Evolutionary conservation across 1,140 invertebrate genomes (phyloP), one percentile per base, ranked within the genome.

Genomic region (Drosophila sulfurigaster): DNA sequence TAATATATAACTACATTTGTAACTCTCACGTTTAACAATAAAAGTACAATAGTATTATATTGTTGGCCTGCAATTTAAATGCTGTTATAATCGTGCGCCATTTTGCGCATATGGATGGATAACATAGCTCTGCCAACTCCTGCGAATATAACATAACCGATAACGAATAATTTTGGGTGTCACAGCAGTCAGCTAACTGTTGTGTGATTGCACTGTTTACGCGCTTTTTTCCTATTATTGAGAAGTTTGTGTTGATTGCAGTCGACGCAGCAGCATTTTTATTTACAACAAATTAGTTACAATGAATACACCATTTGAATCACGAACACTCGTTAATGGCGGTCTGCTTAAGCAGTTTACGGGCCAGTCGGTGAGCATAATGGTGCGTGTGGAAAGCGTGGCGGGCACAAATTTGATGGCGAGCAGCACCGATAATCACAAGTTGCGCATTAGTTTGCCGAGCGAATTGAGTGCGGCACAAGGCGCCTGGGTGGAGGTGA

Each of bases 401-500:
- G 85, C 81, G 3, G 88, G 91, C 1, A 70, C 70, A 48, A 89
- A 71, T 8, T 41, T 92, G 8, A 41, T 78, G 30, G 91, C 64
- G n/a, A 70, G 7, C 6, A 79, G 75, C 20, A 91, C 91, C 3
- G 91, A 92, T 28, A 85, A 90, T 1, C 85, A 87, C 10, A 89
- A 91, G 43, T 51, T 92, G 8, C 73, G 72, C 13, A 80, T 92
- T 3, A 83, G 68, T 5, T 48, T 92, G 49, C 70, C 79, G 5
- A 75, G 51, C 10, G 70, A 88, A 0, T 20, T 89, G 6, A 49
- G 49, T 15, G 78, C 76, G 2, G 30, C 69, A 1, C 32, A 69
- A 11, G 91, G 85, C 10, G 58, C 77, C 45, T 92, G 91, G 91
- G 82, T 92, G 43, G 88, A 92, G 66, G 75, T 92, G 0, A 92